Evolutionary conservation across 2,113 vertebrate species (phyloP).

Genomic region (Xiphorhynchus elegans): DNA sequence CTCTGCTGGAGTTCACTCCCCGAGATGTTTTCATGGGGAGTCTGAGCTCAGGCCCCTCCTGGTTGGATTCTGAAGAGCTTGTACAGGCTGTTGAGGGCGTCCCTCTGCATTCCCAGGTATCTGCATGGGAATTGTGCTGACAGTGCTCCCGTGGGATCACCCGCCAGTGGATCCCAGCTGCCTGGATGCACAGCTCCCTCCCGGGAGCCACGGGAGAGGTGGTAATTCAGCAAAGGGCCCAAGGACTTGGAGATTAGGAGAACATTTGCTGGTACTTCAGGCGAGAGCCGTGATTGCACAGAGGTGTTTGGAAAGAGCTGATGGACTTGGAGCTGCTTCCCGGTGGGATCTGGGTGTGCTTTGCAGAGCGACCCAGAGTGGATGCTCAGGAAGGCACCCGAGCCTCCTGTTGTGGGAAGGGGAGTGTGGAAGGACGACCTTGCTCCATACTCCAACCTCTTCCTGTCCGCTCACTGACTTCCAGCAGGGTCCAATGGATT

Average conservation of each 20-base stretch:
- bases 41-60: neutral
- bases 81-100: neutral
- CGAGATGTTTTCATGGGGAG: neutral
- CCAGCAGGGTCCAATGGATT: neutral
- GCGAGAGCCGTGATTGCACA: neutral
- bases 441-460: neutral
- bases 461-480: neutral
- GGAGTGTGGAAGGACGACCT: neutral
- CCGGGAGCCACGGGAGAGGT: neutral
- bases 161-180: neutral
- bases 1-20: neutral
- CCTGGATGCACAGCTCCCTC: neutral
- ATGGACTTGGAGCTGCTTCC: neutral
- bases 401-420: neutral
- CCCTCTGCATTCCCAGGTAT: neutral
- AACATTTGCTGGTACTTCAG: neutral
- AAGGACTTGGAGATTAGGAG: neutral
- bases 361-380: rapidly evolving
- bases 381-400: neutral
- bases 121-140: neutral
- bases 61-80: neutral
- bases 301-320: neutral
- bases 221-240: neutral
- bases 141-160: neutral
- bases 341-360: rapidly evolving